Evolutionary conservation across 2,888 invertebrate genomes (phyloP).

Genomic region (Operophtera brumata): DNA sequence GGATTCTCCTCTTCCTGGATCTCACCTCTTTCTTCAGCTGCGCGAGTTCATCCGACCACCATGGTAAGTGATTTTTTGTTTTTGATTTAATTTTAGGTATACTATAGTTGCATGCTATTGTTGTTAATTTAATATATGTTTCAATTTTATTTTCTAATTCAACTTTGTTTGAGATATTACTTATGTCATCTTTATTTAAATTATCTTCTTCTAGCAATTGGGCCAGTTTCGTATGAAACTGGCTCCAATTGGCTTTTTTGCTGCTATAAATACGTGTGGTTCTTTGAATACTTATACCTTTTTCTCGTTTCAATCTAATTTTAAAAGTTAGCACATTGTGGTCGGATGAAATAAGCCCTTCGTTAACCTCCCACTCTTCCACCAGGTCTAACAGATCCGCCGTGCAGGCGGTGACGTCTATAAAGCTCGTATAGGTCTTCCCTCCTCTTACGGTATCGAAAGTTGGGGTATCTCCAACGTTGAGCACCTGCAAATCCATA

Average conservation of each 20-base stretch:
- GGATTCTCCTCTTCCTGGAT: conserved; percentile 13
- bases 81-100: not conserved
- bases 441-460: conserved; percentile 33
- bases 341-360: conserved; percentile 26
- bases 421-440: too few species aligned
- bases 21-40: too few species aligned
- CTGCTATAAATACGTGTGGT: too few species aligned
- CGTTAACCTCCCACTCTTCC: conserved; percentile 28
- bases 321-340: too few species aligned
- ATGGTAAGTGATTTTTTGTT: not conserved
- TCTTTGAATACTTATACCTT: not conserved
- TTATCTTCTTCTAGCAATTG: too few species aligned
- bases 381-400: conserved; percentile 18
- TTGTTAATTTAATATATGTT: not conserved
- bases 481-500: conserved; percentile 30
- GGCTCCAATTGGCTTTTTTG: not conserved
- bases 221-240: not conserved
- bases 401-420: conserved; percentile 25
- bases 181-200: conserved; percentile 5
- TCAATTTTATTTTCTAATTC: too few species aligned
- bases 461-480: conserved; percentile 32
- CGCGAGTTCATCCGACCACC: too few species aligned
- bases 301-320: conserved; percentile 15
- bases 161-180: not conserved
- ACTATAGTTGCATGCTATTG: conserved; percentile 1